phyloP scores from a whole-genome alignment of 2,888 invertebrate genomes.

The Pollenia labialis region DNA sequence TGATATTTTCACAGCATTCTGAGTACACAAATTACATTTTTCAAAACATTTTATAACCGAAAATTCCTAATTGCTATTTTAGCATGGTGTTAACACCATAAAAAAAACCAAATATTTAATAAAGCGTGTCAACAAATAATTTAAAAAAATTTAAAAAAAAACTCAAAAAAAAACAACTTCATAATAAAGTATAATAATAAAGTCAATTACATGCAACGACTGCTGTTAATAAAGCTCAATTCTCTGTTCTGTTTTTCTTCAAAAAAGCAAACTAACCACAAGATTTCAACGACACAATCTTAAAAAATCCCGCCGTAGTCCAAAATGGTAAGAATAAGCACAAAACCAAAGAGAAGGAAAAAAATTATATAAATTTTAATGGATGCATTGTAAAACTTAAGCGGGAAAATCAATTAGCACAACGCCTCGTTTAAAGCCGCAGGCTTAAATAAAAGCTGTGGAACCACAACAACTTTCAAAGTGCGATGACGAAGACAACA shows the following conservation, averaged over 20 bases:
- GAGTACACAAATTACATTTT: too few relatives aligned
- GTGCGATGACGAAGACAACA: constrained; percentile 15
- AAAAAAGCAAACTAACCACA: constrained; percentile 8
- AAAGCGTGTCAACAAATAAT: constrained; percentile 57
- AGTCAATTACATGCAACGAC: constrained; percentile 59
- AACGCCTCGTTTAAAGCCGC: constrained; percentile 66
- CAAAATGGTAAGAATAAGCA: constrained; percentile 17
- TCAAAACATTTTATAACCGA: background rate
- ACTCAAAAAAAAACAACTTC: background rate
- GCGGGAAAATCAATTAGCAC: constrained; percentile 72
- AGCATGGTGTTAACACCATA: constrained; percentile 17
- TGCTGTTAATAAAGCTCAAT: constrained; percentile 34
- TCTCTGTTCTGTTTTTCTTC: background rate
- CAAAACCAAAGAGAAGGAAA: background rate
- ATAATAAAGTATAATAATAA: constrained; percentile 48
- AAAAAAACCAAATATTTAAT: constrained; percentile 32
- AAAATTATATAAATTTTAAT: constrained; percentile 48
- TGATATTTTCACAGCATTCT: too few relatives aligned
- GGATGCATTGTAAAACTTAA: constrained; percentile 61
- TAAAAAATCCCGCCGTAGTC: background rate
- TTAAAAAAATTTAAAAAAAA: constrained; percentile 15
- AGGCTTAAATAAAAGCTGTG: constrained; percentile 56
- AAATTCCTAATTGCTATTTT: background rate
- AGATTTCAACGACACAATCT: constrained; percentile 12
- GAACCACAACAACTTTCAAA: constrained; percentile 53